Evolutionary conservation across 2,113 vertebrate genomes (phyloP).

Genomic region (Chaetodon trifascialis): DNA sequence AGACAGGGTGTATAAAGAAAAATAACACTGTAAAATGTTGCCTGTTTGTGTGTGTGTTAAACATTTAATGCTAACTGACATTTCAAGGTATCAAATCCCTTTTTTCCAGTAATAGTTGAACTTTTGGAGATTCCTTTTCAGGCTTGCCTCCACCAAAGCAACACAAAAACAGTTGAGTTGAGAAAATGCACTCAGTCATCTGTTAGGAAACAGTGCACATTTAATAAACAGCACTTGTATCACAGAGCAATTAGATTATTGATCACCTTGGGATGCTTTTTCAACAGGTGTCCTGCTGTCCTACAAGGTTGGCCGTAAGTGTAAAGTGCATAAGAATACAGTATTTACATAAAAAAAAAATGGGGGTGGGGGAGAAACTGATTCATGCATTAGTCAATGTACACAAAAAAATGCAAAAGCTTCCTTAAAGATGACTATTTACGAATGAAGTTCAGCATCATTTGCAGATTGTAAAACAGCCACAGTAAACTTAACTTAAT

Average conservation of each 20-base stretch:
- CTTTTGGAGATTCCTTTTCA: no score
- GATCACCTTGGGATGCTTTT: slow-evolving; percentile 6
- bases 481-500: background rate
- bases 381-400: background rate
- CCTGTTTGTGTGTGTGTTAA: background rate
- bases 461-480: background rate
- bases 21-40: background rate
- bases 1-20: background rate
- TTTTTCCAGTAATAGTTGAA: no score
- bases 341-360: slow-evolving; percentile 46
- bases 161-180: background rate
- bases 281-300: background rate
- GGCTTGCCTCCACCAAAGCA: background rate
- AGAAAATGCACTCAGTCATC: background rate
- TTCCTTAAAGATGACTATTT: slow-evolving; percentile 34
- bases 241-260: slow-evolving; percentile 19
- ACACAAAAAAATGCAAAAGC: background rate
- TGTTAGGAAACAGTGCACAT: slow-evolving; percentile 35
- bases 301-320: background rate
- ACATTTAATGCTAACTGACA: no score
- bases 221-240: slow-evolving; percentile 59
- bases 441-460: slow-evolving; percentile 11
- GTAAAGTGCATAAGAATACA: slow-evolving; percentile 63
- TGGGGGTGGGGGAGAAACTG: background rate
- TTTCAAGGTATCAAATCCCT: background rate